Evolutionary conservation across 2,113 vertebrate genomes (phyloP).

Genomic region (Sorex araneus): DNA sequence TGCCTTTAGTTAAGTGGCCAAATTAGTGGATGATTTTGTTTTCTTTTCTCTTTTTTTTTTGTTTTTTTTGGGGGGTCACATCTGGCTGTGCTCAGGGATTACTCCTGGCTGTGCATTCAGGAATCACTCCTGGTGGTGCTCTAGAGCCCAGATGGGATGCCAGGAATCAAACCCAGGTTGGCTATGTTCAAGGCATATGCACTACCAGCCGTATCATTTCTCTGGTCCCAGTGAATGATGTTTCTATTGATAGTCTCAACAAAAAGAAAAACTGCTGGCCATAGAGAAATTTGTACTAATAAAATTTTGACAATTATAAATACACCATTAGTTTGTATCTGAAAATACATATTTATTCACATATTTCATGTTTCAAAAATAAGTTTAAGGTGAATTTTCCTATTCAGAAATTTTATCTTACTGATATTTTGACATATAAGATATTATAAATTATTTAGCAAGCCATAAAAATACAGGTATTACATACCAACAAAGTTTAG

Average conservation of each 20-base stretch:
- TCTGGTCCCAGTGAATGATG: not conserved
- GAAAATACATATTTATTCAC: not conserved
- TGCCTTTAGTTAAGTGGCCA: not conserved
- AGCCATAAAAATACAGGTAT: not conserved
- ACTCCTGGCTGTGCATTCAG: too few relatives aligned
- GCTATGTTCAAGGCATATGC: too few relatives aligned
- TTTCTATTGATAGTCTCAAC: not conserved
- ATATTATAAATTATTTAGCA: not conserved
- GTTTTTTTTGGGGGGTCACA: too few relatives aligned
- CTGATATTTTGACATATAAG: not conserved
- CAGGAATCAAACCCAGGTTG: too few relatives aligned
- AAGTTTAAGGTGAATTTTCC: constrained; percentile 6
- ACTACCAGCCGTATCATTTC: too few relatives aligned
- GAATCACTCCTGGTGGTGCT: too few relatives aligned
- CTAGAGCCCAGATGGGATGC: too few relatives aligned
- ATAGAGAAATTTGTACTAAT: not conserved
- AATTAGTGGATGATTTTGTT: not conserved
- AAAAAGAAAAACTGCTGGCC: not conserved
- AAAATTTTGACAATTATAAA: not conserved
- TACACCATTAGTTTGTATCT: too few relatives aligned
- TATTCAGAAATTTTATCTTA: not conserved
- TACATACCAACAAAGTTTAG: not conserved
- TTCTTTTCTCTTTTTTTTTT: too few relatives aligned
- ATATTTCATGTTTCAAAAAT: not conserved
- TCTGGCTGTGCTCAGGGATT: too few relatives aligned